Evolutionary conservation across 1,140 invertebrate genomes (phyloP).

Genomic region (Ceratina calcarata): DNA sequence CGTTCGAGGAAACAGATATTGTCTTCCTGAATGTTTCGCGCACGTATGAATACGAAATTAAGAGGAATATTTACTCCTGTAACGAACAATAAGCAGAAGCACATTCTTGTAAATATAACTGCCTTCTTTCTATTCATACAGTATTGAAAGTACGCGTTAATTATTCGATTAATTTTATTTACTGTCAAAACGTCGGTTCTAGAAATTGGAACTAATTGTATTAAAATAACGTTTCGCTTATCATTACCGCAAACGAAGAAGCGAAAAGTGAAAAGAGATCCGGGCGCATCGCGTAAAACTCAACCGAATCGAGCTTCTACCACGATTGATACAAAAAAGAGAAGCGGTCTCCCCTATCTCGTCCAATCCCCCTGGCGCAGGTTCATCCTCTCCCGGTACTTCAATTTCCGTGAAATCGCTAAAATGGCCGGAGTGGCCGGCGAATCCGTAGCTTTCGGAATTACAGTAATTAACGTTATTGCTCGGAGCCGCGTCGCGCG

Average conservation of each 20-base stretch:
- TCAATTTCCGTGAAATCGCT: constrained; percentile 28
- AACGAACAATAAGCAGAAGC: not conserved
- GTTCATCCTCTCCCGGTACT: not conserved
- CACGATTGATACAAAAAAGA: not conserved
- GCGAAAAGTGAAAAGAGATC: not conserved
- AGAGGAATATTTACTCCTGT: not conserved
- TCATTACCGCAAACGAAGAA: too few species aligned
- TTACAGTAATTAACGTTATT: constrained; percentile 78
- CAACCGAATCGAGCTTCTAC: not conserved
- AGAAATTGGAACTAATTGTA: too few species aligned
- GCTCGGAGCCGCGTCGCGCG: constrained; percentile 59
- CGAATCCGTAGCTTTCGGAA: constrained; percentile 70
- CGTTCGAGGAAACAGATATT: constrained; percentile 5
- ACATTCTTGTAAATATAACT: not conserved
- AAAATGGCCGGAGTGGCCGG: constrained; percentile 30
- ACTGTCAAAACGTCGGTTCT: too few species aligned
- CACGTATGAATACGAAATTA: constrained; percentile 7
- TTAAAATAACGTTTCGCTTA: too few species aligned
- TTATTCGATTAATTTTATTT: too few species aligned
- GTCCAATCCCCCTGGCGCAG: not conserved
- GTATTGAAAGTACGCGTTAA: not conserved
- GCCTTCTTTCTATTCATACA: not conserved
- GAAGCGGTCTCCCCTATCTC: not conserved
- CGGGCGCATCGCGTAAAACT: not conserved
- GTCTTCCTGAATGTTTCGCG: constrained; percentile 4